Conservation (phyloP, 92 coral and sea anemone species). For the Palythoa caribaeorum region DNA sequence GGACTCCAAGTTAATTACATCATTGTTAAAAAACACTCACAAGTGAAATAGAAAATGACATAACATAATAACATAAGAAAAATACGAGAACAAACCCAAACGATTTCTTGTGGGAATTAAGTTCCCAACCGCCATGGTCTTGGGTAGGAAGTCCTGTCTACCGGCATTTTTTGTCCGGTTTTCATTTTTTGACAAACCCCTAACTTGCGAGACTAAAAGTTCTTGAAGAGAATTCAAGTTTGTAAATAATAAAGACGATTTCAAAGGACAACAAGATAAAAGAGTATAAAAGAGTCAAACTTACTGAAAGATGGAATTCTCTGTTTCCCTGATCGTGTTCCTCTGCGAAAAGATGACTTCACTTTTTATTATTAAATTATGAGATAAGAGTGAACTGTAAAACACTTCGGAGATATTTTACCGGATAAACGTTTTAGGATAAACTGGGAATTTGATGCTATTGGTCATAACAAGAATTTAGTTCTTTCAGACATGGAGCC, state of each 20-base stretch:
- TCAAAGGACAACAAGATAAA: neutral
- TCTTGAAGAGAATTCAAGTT: neutral
- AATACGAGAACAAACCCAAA: neutral
- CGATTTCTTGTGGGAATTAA: neutral
- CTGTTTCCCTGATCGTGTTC: neutral
- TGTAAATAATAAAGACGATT: neutral
- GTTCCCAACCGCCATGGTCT: neutral
- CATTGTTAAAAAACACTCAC: neutral
- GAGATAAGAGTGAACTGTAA: slow-evolving; percentile 12
- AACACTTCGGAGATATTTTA: neutral
- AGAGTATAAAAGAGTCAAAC: neutral
- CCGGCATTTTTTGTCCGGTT: neutral
- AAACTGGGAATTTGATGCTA: neutral
- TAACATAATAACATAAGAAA: neutral
- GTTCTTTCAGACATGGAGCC: too few species aligned
- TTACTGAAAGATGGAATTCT: neutral
- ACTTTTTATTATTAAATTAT: slow-evolving; percentile 36
- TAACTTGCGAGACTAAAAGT: neutral
- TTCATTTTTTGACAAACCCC: neutral
- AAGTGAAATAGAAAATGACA: neutral
- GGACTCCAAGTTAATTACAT: neutral
- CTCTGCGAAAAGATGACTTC: slow-evolving; percentile 29
- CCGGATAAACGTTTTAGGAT: neutral
- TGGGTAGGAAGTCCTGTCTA: neutral
- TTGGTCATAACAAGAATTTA: neutral